phyloP scores from a whole-genome alignment of 2,113 vertebrate genomes.

The Rhinolophus sinicus region DNA sequence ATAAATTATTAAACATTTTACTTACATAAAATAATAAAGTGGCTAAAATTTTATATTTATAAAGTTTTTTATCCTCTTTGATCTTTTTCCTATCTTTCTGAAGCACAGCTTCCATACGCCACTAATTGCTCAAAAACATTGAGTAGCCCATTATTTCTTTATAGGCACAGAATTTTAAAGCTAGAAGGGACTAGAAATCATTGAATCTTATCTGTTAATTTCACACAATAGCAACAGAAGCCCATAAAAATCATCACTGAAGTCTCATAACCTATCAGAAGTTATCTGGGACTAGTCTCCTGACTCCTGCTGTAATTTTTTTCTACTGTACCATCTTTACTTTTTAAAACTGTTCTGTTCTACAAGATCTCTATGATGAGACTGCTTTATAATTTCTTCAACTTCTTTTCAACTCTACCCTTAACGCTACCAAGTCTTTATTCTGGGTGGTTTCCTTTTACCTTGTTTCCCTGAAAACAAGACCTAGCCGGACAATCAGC shows the following conservation, averaged over 20 bases:
- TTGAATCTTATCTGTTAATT: slow-evolving; percentile 17
- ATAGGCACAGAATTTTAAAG: slow-evolving; percentile 52
- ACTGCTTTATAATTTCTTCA: background rate
- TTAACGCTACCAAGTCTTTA: background rate
- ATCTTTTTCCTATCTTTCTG: slow-evolving; percentile 55
- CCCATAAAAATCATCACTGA: background rate
- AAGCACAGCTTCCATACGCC: slow-evolving; percentile 2
- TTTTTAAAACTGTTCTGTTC: background rate
- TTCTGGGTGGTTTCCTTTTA: background rate
- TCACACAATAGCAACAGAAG: slow-evolving; percentile 18
- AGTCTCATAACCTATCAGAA: background rate
- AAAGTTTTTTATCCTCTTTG: slow-evolving; percentile 34
- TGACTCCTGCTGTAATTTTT: background rate
- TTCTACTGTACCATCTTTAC: background rate
- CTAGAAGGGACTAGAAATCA: background rate
- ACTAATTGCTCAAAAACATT: slow-evolving; percentile 63
- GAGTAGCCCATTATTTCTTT: slow-evolving; percentile 56
- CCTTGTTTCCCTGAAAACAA: too few relatives aligned
- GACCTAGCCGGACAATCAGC: too few relatives aligned
- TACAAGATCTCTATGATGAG: background rate
- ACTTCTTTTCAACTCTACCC: background rate
- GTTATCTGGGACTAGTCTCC: background rate
- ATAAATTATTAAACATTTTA: slow-evolving; percentile 48
- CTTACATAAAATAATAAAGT: slow-evolving; percentile 47
- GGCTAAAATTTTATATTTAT: slow-evolving; percentile 51